Percentiles rank a stretch among this genome's conserved stretches.
Conservation (phyloP, 2,113 vertebrate species). For the Phrynosoma blainvillii region DNA sequence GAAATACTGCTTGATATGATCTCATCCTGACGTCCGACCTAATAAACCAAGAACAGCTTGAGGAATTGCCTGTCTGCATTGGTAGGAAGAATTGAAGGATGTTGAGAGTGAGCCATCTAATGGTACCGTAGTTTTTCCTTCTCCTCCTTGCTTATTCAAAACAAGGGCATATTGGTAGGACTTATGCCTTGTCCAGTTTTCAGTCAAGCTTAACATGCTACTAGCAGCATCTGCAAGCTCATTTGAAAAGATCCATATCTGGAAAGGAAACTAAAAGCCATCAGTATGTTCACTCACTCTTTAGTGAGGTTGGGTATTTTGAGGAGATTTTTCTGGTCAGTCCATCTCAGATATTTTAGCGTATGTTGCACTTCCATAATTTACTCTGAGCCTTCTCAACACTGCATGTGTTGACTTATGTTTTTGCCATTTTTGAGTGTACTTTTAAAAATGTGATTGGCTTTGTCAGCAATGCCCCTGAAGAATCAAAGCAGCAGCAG, state of each 20-base stretch:
- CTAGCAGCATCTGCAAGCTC: neutral
- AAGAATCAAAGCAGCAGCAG: neutral
- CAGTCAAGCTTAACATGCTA: slow-evolving; percentile 23
- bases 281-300: neutral
- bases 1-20: slow-evolving; percentile 16
- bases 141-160: neutral
- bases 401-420: neutral
- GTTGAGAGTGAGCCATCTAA: slow-evolving; percentile 35
- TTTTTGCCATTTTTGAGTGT: neutral
- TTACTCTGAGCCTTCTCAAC: neutral
- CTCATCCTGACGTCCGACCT: slow-evolving; percentile 25
- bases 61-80: neutral
- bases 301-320: too few relatives aligned
- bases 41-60: slow-evolving; percentile 12
- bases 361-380: neutral
- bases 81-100: slow-evolving; percentile 22
- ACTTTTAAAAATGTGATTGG: neutral
- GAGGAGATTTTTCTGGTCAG: too few relatives aligned
- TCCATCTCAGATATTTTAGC: neutral
- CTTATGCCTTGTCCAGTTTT: neutral
- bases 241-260: neutral
- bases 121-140: slow-evolving; percentile 9
- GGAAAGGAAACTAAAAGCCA: neutral
- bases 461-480: neutral
- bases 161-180: neutral